phyloP scores from a whole-genome alignment of 2,888 invertebrate species.

The Drosophila suboccidentalis region DNA sequence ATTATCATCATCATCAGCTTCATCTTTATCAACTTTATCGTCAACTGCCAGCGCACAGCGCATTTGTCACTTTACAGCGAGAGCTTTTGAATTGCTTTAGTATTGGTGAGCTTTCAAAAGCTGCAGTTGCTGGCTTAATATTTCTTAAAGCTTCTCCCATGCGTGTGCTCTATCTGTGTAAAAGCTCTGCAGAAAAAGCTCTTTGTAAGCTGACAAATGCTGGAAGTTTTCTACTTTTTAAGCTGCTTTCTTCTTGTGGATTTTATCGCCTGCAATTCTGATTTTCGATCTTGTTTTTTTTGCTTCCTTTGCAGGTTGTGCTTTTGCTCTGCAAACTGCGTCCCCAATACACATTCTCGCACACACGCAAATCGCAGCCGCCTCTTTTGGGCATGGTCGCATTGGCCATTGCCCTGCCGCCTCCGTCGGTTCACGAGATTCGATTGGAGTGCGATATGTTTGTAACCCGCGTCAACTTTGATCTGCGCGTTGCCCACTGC shows the following conservation, averaged over 20 bases:
- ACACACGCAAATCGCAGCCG: slow-evolving; percentile 94
- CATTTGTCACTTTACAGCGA: slow-evolving; percentile 26
- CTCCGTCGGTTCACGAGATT: slow-evolving; percentile 98
- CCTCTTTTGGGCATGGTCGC: slow-evolving; percentile 97
- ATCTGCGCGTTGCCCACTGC: slow-evolving; percentile 98
- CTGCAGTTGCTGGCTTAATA: not conserved
- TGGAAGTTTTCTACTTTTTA: slow-evolving; percentile 6
- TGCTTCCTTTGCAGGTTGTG: slow-evolving; percentile 90
- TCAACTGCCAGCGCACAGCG: slow-evolving; percentile 9
- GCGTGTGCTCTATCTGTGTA: not conserved
- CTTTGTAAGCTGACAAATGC: slow-evolving; percentile 30
- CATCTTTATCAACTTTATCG: slow-evolving; percentile 10
- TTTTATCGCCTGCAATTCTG: not conserved
- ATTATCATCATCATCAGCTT: slow-evolving; percentile 9
- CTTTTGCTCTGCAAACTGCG: slow-evolving; percentile 95
- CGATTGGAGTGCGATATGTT: slow-evolving; percentile 98
- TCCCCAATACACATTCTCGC: slow-evolving; percentile 96
- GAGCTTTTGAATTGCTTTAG: not conserved
- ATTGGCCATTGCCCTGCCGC: slow-evolving; percentile 97
- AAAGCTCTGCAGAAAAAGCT: slow-evolving; percentile 11
- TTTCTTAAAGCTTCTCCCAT: not conserved
- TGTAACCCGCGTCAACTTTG: slow-evolving; percentile 97
- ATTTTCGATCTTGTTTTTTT: slow-evolving; percentile 3
- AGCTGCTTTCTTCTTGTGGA: not conserved
- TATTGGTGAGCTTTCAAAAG: slow-evolving; percentile 26